Evolutionary conservation across 2,113 vertebrate species (phyloP).

Genomic region (Ursus arctos): DNA sequence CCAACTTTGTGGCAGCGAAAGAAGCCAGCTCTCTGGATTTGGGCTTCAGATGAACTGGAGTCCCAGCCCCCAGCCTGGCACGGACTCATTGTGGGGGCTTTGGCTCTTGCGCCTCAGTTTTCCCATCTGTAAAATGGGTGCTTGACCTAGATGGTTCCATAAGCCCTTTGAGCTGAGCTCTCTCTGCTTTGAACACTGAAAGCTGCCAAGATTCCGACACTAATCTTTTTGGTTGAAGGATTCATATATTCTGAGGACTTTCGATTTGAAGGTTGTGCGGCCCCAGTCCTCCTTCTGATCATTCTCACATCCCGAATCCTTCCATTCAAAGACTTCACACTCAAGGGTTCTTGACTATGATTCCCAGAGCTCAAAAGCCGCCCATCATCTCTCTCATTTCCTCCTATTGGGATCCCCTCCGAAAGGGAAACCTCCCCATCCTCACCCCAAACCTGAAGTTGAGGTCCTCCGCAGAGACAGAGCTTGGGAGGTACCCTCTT

Average conservation of each 20-base stretch:
- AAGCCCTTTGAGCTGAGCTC: not conserved
- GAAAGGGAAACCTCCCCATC: not conserved
- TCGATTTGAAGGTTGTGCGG: not conserved
- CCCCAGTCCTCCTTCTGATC: not conserved
- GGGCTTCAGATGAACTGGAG: not conserved
- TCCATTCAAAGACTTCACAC: not conserved
- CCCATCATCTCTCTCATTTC: not conserved
- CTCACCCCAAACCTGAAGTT: not conserved
- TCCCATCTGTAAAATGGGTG: not conserved
- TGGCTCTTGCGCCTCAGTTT: conserved; percentile 48
- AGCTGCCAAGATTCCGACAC: not conserved
- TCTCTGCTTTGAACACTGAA: not conserved
- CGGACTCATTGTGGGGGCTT: not conserved
- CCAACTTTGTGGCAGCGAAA: not conserved
- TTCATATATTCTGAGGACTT: not conserved
- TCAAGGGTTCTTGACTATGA: not conserved
- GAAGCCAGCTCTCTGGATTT: conserved; percentile 15
- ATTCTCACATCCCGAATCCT: not conserved
- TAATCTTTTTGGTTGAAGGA: not conserved
- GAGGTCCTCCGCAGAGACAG: not conserved
- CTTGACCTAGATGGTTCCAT: not conserved
- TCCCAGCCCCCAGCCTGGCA: not conserved
- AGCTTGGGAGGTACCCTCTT: not conserved
- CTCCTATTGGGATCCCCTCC: not conserved
- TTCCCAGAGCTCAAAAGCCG: not conserved